These are phyloP conservation scores for Drosophila triauraria DNA, from an alignment of 1,140 invertebrate species.

Conservation along the genomic window DNA sequence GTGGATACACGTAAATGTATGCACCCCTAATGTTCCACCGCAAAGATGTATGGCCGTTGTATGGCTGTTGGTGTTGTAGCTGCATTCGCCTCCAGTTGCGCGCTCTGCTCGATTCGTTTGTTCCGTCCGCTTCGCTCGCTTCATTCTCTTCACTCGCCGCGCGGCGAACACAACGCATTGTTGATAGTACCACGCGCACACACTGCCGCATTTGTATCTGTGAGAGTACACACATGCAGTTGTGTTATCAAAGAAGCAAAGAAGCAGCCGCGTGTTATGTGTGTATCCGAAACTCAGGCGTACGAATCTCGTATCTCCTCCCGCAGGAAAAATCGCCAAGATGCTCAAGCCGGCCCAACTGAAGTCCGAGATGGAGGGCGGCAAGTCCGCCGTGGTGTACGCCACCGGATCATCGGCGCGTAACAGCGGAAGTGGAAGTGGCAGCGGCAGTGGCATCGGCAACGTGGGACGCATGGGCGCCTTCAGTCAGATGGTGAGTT, in stretches of 20 bases:
- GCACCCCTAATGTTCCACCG: conserved; percentile 44
- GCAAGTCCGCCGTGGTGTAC: conserved; percentile 58
- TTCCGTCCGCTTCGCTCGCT: conserved; percentile 39
- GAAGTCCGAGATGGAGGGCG: conserved; percentile 65
- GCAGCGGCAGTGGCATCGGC: conserved; percentile 48
- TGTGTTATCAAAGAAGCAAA: conserved; percentile 40
- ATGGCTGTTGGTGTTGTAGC: conserved; percentile 19
- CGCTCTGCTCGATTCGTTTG: conserved; percentile 27
- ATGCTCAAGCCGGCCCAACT: conserved; percentile 72
- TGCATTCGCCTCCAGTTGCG: conserved; percentile 48
- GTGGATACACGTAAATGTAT: conserved; percentile 25
- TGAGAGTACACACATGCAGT: conserved; percentile 29
- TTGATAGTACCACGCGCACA: conserved; percentile 29
- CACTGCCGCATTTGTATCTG: conserved; percentile 30
- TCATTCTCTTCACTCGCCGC: conserved; percentile 18
- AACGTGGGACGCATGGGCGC: conserved; percentile 72
- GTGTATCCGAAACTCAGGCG: conserved; percentile 33
- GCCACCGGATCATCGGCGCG: conserved; percentile 57
- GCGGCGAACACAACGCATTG: conserved; percentile 23
- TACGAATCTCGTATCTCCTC: conserved; percentile 14
- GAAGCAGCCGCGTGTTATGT: conserved; percentile 26
- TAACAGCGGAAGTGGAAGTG: conserved; percentile 49
- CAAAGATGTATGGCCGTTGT: conserved; percentile 17
- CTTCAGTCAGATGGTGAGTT: conserved; percentile 76
- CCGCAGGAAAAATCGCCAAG: conserved; percentile 76